These are phyloP conservation scores for Sinonovacula constricta DNA, from an alignment of 1,140 invertebrate genomes.

Conservation along the genomic window DNA sequence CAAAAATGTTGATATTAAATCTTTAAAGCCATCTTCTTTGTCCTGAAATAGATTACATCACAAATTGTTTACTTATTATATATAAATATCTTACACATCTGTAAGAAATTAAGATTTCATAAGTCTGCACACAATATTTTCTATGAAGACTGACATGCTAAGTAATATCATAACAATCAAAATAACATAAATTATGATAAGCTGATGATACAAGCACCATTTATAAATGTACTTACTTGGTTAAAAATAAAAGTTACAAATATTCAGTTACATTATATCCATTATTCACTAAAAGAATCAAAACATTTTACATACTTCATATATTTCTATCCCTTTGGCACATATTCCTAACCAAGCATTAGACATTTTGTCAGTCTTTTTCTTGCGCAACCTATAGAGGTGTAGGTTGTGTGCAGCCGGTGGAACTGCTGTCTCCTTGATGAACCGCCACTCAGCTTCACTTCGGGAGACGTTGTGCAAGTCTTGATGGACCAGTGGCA, in stretches of 20 bases:
- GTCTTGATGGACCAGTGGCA: slow-evolving; percentile 84
- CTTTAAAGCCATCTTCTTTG: slow-evolving; percentile 69
- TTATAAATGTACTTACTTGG: no score
- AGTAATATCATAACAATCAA: no score
- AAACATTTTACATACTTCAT: slow-evolving; percentile 79
- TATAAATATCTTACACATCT: no score
- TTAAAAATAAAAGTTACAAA: no score
- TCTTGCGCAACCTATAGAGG: slow-evolving; percentile 88
- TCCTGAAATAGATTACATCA: slow-evolving; percentile 71
- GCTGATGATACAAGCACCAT: no score
- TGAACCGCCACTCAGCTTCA: slow-evolving; percentile 91
- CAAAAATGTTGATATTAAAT: slow-evolving; percentile 84
- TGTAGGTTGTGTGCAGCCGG: slow-evolving; percentile 95
- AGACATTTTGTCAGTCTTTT: slow-evolving; percentile 83
- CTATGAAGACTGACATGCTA: no score
- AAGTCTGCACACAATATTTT: no score
- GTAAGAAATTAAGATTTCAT: no score
- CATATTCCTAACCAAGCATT: slow-evolving; percentile 81
- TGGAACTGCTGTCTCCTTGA: slow-evolving; percentile 90
- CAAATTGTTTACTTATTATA: no score
- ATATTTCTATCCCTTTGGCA: slow-evolving; percentile 91
- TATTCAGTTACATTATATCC: no score
- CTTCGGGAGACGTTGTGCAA: slow-evolving; percentile 86
- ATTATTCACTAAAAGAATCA: no score
- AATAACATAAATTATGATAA: no score